These are phyloP conservation scores for Xestia sexstrigata DNA, from an alignment of 2,888 invertebrate genomes.

Conservation along the genomic window DNA sequence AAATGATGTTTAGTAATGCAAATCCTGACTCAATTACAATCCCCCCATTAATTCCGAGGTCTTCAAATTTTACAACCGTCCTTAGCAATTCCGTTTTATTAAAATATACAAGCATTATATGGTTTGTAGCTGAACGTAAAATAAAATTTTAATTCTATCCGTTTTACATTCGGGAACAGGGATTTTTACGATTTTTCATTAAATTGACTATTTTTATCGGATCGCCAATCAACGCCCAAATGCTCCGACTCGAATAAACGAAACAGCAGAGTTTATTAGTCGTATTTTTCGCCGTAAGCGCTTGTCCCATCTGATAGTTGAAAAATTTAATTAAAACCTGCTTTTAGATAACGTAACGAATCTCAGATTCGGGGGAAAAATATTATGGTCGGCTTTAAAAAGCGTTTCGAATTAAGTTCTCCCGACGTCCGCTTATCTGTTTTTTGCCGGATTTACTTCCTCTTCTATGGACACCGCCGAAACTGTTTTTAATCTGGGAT, in stretches of 20 bases:
- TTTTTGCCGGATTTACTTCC: slow-evolving; percentile 73
- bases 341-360: slow-evolving; percentile 75
- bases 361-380: slow-evolving; percentile 70
- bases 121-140: slow-evolving; percentile 76
- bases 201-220: slow-evolving; percentile 75
- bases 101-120: slow-evolving; percentile 85
- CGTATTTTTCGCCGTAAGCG: slow-evolving; percentile 71
- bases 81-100: slow-evolving; percentile 86
- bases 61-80: slow-evolving; percentile 86
- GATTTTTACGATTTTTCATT: slow-evolving; percentile 81
- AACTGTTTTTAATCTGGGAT: slow-evolving; percentile 69
- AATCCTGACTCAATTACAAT: slow-evolving; percentile 83
- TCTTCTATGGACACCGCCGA: slow-evolving; percentile 66
- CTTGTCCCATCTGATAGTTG: slow-evolving; percentile 79
- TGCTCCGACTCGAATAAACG: slow-evolving; percentile 65
- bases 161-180: slow-evolving; percentile 72
- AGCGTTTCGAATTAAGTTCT: slow-evolving; percentile 72
- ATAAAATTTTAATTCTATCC: slow-evolving; percentile 82
- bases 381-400: slow-evolving; percentile 72
- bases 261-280: slow-evolving; percentile 72
- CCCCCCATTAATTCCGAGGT: slow-evolving; percentile 82
- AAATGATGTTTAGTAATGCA: slow-evolving; percentile 75
- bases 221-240: slow-evolving; percentile 65
- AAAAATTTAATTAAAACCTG: slow-evolving; percentile 80
- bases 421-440: slow-evolving; percentile 71